Evolutionary conservation across 2,888 invertebrate species (phyloP), one percentile per base, ranked within the genome.

Genomic region (Gasteruption jaculator): DNA sequence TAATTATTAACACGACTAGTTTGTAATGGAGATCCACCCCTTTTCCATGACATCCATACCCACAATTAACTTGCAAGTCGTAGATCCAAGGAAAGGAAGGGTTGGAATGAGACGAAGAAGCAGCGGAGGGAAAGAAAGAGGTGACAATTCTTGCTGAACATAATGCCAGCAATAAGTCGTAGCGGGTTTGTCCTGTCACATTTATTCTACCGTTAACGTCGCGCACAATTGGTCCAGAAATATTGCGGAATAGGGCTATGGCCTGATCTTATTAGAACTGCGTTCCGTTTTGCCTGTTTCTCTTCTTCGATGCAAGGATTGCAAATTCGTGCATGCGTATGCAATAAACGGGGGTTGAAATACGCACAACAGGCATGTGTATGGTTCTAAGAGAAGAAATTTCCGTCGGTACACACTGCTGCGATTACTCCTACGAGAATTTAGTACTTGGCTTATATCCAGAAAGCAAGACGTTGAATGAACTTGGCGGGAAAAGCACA

Each of bases 401-500:
- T 22, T 22, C 7, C n/a, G 24, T 22, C 7, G 7, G 10, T 22
- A 22, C 24, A 22, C 24, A 22, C 24, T 22, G 24, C 7, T 7
- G 24, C 24, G 24, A 10, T 22, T 8, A 22, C 24, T 22, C 48
- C 48, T 52, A 55, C 54, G n/a, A n/a, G 53, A 58, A 61, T 61
- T 58, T 57, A 56, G 50, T 55, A 55, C 61, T 68, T 68, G 68
- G 69, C 69, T 61, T 61, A 53, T 48, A 58, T 65, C 68, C 67
- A 67, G 59, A 56, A 38, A 48, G 49, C 45, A 53, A 64, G 60
- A 61, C 54, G 56, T 58, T 67, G 62, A 67, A 67, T 69, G 68
- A 65, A 65, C 56, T 62, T 65, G 66, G 65, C 65, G 65, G 64
- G 65, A 65, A 69, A 65, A 58, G 57, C 54, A 53, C 57, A n/a